Evolutionary conservation across 2,113 vertebrate genomes (phyloP), one percentile per base, ranked within the genome.

Genomic region (Silurus glanis): DNA sequence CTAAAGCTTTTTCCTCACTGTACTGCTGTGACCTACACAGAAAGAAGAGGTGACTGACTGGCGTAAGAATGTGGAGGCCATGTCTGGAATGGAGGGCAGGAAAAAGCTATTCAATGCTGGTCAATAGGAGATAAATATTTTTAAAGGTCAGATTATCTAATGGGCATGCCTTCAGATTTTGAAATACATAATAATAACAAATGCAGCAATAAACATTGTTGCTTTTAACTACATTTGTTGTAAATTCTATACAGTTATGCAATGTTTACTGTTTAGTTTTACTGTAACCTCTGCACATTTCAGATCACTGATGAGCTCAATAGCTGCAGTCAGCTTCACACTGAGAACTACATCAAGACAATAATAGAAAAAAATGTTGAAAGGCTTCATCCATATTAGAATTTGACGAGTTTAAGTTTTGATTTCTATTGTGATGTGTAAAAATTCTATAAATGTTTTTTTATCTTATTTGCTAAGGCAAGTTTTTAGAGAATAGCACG

Each of bases 51-150:
- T 93, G 58, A 92, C 90, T 56, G 93, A 94, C 69, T 94, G 93
- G 93, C 91, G 92, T 87, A 94, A 94, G 85, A 94, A 94, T 59
- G 92, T 93, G 90, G 92, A 93, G 84, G 93, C 93, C 83, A 93
- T 93, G 92, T 92, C 93, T 49, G 92, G 93, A 19, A 94, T 93
- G 93, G 92, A 94, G 62, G 93, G 91, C 80, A 92, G 93, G 49
- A 94, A 94, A 90, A 94, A 94, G 91, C 89, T 92, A 79, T 94
- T 94, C 69, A 82, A 92, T 88, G 90, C 89, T 66, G 87, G 71
- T 13, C 87, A 90, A n/a, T 91, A 88, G 89, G 74, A 80, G 86
- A 85, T 85, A 82, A 16, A 58, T 56, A 16, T 5, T 16, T 8
- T 23, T 21, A 23, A 75, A 51, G 72, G 6, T 51, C 9, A 21